Percentiles rank a stretch among this genome's conserved stretches.
Evolutionary conservation across 2,113 vertebrate genomes (phyloP).

Genomic region (Lepus europaeus): DNA sequence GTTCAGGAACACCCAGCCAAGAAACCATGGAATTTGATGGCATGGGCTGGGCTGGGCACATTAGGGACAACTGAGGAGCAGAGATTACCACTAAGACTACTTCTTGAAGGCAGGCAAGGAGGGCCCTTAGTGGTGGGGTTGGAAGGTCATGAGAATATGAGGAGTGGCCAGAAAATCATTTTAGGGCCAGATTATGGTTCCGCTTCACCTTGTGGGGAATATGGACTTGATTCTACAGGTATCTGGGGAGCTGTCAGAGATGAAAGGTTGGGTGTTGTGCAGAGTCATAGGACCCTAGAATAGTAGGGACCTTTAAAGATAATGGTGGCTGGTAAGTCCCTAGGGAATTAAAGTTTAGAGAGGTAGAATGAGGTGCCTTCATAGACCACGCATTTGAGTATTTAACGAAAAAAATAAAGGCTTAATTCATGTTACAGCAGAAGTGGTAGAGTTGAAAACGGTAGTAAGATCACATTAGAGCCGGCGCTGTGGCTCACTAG

Average conservation of each 20-base stretch:
- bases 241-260: background rate
- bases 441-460: background rate
- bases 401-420: background rate
- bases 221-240: background rate
- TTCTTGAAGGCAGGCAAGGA: constrained; percentile 7
- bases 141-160: background rate
- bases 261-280: background rate
- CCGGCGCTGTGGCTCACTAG: too few relatives aligned
- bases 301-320: background rate
- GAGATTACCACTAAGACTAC: background rate
- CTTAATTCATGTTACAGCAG: constrained; percentile 26
- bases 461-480: background rate
- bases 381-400: background rate
- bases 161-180: background rate
- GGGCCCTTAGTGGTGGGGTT: background rate
- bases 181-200: background rate
- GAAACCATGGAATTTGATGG: background rate
- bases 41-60: background rate
- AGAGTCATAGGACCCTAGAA: background rate
- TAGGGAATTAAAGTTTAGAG: constrained; percentile 25
- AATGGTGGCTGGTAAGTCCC: background rate
- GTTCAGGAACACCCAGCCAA: background rate
- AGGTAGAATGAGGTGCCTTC: constrained; percentile 7
- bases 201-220: background rate
- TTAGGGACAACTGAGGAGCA: background rate